Base-by-base conservation (phyloP, 2,113 vertebrate genomes). In the Ictidomys tridecemlineatus region DNA sequence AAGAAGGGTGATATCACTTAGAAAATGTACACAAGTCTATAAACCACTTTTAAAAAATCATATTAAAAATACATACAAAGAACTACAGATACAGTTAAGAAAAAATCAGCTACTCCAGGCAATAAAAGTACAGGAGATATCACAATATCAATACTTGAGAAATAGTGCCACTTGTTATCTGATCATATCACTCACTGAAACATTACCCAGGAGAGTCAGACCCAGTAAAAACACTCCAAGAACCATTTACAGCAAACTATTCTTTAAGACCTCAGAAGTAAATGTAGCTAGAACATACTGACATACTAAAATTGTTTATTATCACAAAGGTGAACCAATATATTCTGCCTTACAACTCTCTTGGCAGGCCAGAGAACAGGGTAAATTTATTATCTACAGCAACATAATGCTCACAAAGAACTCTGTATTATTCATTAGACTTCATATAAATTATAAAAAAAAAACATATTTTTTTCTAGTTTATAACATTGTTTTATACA, bases 391-490 rank as follows among this genome's bases (percentile, higher is more conserved):
- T n/a, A n/a, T n/a, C n/a, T n/a, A n/a, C n/a, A 97, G 96, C 98
- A 98, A 98, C 42, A 98, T 99, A 99, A 99, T 99, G 99, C 98
- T 98, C 2, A 18, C 97, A 98, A 98, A 98, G 5, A 42, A 5
- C 5, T 42, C 42, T 42, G 42, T 5, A 42, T 42, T 42, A 42
- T 42, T 42, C 42, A 98, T 99, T 99, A 99, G 99, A 98, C 99
- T 98, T 98, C 98, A 98, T 99, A 99, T 99, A 99, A 99, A 99
- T 99, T 99, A 99, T 99, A n/a, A n/a, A 98, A 98, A 99, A 99
- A 99, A 99, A 99, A 39, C 98, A 99, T 99, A 99, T n/a, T 99
- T 99, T 99, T 98, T 98, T 99, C 98, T 98, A 99, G 99, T 99
- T 99, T 99, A 99, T 98, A 99, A 99, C 98, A 97, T 98, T 98